phyloP scores from a whole-genome alignment of 2,888 invertebrate genomes.

The Quadriops clusia region DNA sequence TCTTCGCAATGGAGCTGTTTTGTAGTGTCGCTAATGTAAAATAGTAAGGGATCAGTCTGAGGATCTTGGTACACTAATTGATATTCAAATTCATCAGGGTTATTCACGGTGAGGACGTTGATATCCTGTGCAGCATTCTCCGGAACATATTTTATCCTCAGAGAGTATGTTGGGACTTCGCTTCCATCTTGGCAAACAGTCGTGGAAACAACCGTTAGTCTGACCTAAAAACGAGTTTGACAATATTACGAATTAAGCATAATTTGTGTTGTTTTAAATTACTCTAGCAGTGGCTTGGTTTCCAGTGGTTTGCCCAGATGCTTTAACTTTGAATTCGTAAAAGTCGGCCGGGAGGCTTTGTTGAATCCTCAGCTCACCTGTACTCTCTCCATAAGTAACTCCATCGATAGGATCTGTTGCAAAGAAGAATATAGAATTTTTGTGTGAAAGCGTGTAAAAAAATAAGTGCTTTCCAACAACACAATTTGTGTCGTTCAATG shows the following conservation, averaged over 20 bases:
- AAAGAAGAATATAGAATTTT: slow-evolving; percentile 7
- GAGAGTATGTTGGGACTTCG: slow-evolving; percentile 3
- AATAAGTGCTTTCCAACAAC: no score
- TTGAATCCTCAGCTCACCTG: slow-evolving; percentile 31
- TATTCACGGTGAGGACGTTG: no score
- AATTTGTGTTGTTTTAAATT: no score
- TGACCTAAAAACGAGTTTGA: slow-evolving; percentile 6
- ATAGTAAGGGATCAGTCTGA: no score
- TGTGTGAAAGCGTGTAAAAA: not conserved
- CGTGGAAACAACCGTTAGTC: slow-evolving; percentile 2
- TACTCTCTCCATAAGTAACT: slow-evolving; percentile 7
- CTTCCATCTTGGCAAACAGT: slow-evolving; percentile 6
- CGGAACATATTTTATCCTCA: not conserved
- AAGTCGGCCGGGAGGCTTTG: slow-evolving; percentile 32
- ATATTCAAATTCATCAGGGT: no score
- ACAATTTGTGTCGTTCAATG: no score
- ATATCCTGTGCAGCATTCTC: not conserved
- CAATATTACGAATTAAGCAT: no score
- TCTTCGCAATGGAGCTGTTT: not conserved
- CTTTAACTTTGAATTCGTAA: slow-evolving; percentile 31
- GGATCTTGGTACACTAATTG: no score
- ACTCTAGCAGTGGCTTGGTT: slow-evolving; percentile 27
- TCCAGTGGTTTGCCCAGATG: slow-evolving; percentile 15
- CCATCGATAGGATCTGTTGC: no score
- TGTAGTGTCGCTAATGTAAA: slow-evolving; percentile 7